phyloP scores from a whole-genome alignment of 2,888 invertebrate species.

The Malthinus seriepunctatus region DNA sequence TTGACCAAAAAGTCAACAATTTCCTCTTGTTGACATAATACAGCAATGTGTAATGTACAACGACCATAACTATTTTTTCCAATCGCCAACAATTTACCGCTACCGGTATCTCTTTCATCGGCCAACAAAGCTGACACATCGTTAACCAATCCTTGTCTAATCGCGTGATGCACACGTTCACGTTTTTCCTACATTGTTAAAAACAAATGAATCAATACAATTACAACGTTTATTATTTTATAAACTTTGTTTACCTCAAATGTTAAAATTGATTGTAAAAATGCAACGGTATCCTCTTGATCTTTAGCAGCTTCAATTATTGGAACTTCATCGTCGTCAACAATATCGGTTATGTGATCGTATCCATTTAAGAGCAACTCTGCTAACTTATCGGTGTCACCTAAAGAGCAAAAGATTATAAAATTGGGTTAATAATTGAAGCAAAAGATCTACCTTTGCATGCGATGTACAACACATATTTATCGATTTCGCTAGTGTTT shows the following conservation, averaged over 20 bases:
- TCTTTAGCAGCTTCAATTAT: constrained; percentile 73
- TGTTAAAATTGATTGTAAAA: constrained; percentile 71
- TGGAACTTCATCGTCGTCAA: constrained; percentile 70
- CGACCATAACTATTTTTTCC: constrained; percentile 74
- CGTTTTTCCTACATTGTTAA: constrained; percentile 66
- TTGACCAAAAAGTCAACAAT: constrained; percentile 77
- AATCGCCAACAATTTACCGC: constrained; percentile 60
- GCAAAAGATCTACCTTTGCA: constrained; percentile 13
- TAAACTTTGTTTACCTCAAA: constrained; percentile 77
- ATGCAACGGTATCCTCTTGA: constrained; percentile 67
- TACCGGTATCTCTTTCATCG: constrained; percentile 57
- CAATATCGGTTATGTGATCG: constrained; percentile 81
- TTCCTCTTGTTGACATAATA: constrained; percentile 80
- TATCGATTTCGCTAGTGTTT: constrained; percentile 81
- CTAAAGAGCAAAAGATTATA: constrained; percentile 47
- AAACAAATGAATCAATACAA: constrained; percentile 2
- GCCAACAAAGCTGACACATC: constrained; percentile 62
- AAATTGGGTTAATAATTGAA: too few relatives aligned
- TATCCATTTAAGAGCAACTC: constrained; percentile 81
- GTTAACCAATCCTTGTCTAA: constrained; percentile 66
- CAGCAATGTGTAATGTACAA: constrained; percentile 83
- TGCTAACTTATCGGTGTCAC: constrained; percentile 67
- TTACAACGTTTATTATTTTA: neutral
- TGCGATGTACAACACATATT: constrained; percentile 47
- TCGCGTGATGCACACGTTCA: constrained; percentile 75